A percentile compares a stretch with the other conserved stretches of the same genome.
Evolutionary conservation across 2,113 vertebrate species (phyloP).

Genomic region (Tupaia chinensis): DNA sequence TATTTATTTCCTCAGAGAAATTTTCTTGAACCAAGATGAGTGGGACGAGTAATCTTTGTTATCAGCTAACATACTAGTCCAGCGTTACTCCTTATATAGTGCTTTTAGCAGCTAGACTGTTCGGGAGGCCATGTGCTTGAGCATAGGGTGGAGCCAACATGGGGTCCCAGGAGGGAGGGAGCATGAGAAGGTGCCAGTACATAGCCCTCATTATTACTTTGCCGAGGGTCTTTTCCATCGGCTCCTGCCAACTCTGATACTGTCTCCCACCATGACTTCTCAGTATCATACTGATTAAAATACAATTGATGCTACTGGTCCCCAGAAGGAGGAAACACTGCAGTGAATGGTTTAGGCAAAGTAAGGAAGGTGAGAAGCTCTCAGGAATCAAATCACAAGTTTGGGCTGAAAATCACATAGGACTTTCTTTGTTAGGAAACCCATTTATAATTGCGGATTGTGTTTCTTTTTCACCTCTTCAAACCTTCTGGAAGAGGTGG

Average conservation of each 20-base stretch:
- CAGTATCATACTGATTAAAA: background rate
- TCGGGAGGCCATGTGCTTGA: background rate
- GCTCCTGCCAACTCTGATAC: background rate
- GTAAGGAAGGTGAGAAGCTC: background rate
- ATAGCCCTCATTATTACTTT: background rate
- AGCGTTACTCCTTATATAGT: background rate
- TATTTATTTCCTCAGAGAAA: background rate
- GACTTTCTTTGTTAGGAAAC: background rate
- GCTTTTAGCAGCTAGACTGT: background rate
- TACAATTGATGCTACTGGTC: background rate
- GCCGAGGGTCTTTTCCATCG: no score
- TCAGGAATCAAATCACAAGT: background rate
- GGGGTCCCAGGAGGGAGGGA: background rate
- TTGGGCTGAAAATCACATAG: background rate
- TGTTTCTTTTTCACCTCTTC: background rate
- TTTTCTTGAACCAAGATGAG: background rate
- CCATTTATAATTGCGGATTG: background rate
- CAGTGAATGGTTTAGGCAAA: background rate
- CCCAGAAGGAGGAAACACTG: background rate
- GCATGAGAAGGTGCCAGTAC: background rate
- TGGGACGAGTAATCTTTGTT: background rate
- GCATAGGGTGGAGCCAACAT: background rate
- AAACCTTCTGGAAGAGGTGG: background rate
- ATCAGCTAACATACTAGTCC: background rate
- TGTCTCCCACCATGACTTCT: background rate